phyloP scores from a whole-genome alignment of 2,888 invertebrate genomes.

The Leptinotarsa rubiginosa region DNA sequence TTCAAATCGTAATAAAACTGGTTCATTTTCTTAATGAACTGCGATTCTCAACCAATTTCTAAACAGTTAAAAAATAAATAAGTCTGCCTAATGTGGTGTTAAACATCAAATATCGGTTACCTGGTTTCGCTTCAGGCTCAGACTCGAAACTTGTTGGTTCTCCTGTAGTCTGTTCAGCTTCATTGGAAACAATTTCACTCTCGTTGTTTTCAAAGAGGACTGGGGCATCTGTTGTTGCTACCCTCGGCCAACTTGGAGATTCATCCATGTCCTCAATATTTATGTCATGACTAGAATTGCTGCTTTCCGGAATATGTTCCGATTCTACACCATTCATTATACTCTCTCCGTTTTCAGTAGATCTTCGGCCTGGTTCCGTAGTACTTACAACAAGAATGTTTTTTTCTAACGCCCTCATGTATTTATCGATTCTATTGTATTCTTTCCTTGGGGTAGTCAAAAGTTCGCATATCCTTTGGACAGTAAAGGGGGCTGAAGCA shows the following conservation, averaged over 20 bases:
- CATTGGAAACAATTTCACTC: slow-evolving; percentile 34
- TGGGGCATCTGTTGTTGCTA: slow-evolving; percentile 32
- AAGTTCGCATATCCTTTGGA: slow-evolving; percentile 95
- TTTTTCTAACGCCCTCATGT: slow-evolving; percentile 96
- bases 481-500: slow-evolving; percentile 93
- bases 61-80: too few species aligned
- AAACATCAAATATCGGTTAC: slow-evolving; percentile 26
- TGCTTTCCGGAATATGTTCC: slow-evolving; percentile 67
- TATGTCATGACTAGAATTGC: slow-evolving; percentile 68
- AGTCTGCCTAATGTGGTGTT: background rate
- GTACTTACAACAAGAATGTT: slow-evolving; percentile 89
- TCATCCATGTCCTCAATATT: slow-evolving; percentile 73
- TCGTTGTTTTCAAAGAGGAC: slow-evolving; percentile 42
- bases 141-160: slow-evolving; percentile 23
- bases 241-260: slow-evolving; percentile 58
- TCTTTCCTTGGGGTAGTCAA: slow-evolving; percentile 91
- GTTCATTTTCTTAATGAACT: too few species aligned
- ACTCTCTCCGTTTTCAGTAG: slow-evolving; percentile 77
- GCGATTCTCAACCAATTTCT: too few species aligned
- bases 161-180: slow-evolving; percentile 36
- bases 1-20: too few species aligned
- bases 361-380: slow-evolving; percentile 76
- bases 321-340: slow-evolving; percentile 74
- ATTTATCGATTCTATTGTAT: slow-evolving; percentile 96
- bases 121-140: slow-evolving; percentile 31